Conservation (phyloP, 1,140 invertebrate genomes). For the Drosophila carrolli region DNA sequence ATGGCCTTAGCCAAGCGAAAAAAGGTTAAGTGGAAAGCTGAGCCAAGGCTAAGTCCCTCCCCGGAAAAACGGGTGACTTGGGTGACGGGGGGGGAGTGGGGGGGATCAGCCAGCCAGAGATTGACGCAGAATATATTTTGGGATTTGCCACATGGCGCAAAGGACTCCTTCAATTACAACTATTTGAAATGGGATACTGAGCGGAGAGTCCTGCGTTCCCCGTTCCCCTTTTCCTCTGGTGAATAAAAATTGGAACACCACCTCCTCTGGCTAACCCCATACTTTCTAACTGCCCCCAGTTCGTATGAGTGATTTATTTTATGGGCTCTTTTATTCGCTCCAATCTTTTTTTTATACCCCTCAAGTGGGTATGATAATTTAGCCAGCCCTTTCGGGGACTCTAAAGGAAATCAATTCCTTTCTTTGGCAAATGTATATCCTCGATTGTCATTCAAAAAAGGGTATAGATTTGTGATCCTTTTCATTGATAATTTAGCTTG, state of each 20-base stretch:
- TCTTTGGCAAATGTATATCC: neutral
- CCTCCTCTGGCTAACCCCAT: neutral
- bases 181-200: slow-evolving; percentile 66
- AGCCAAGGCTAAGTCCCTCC: slow-evolving; percentile 50
- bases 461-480: no score
- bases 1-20: slow-evolving; percentile 62
- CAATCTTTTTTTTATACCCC: slow-evolving; percentile 3
- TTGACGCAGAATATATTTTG: slow-evolving; percentile 69
- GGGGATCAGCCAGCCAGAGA: slow-evolving; percentile 23
- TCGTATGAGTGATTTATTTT: slow-evolving; percentile 75
- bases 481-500: no score
- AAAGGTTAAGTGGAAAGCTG: slow-evolving; percentile 79
- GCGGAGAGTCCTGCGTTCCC: neutral
- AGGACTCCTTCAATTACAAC: slow-evolving; percentile 71
- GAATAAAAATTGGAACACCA: neutral
- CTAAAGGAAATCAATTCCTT: neutral
- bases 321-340: slow-evolving; percentile 20
- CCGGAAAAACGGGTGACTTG: neutral
- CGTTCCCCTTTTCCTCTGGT: neutral
- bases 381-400: neutral
- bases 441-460: no score
- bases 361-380: slow-evolving; percentile 1
- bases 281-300: slow-evolving; percentile 17
- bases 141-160: slow-evolving; percentile 59
- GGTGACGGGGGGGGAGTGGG: neutral